Conservation (phyloP, 1,140 invertebrate species). For the Harpegnathos saltator region DNA sequence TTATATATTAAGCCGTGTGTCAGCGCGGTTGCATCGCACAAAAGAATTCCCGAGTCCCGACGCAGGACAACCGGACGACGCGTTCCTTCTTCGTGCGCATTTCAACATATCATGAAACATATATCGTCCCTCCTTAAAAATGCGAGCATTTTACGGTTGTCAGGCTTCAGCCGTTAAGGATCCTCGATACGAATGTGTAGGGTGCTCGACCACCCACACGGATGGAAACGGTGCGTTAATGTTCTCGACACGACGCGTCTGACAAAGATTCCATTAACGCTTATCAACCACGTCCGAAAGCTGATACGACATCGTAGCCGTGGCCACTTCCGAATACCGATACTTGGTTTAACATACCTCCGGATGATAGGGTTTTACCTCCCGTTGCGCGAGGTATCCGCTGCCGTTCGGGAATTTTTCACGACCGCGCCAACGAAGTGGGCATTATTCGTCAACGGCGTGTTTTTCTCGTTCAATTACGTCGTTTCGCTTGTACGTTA, state of each 20-base stretch:
- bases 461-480: too few species aligned
- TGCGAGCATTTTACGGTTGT: not conserved
- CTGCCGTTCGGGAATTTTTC: not conserved
- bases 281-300: conserved; percentile 56
- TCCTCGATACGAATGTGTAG: not conserved
- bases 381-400: not conserved
- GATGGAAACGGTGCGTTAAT: not conserved
- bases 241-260: conserved; percentile 11
- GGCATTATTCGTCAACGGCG: not conserved
- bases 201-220: conserved; percentile 14
- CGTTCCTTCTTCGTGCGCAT: conserved; percentile 2
- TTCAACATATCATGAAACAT: conserved; percentile 31
- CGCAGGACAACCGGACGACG: not conserved
- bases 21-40: not conserved
- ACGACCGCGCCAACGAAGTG: not conserved
- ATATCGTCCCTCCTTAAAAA: conserved; percentile 16
- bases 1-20: conserved; percentile 33
- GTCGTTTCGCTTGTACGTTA: too few species aligned
- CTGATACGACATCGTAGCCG: conserved; percentile 42
- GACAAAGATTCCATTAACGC: conserved; percentile 68
- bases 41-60: conserved; percentile 5
- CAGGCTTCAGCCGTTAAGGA: conserved; percentile 23
- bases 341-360: not conserved
- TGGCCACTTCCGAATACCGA: conserved; percentile 48
- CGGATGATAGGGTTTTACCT: not conserved